Evolutionary conservation across 1,140 invertebrate species (phyloP).

Genomic region (Cydia fagiglandana): DNA sequence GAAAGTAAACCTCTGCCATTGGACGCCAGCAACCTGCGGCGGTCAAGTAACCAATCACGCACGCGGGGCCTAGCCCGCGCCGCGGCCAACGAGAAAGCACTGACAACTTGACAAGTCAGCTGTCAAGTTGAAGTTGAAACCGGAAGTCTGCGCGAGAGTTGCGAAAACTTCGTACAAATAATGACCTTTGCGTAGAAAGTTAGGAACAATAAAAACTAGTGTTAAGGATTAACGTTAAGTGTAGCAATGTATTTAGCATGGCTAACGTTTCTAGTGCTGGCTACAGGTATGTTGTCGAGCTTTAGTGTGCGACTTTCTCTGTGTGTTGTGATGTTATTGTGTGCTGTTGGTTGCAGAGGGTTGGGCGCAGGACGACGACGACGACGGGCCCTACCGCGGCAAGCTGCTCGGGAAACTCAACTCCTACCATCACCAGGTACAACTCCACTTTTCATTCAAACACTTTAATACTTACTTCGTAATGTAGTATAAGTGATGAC

Average conservation of each 20-base stretch:
- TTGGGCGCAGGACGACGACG: slow-evolving; percentile 76
- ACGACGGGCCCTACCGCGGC: slow-evolving; percentile 86
- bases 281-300: slow-evolving; percentile 47
- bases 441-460: neutral
- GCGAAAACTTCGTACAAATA: slow-evolving; percentile 41
- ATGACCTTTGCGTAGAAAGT: slow-evolving; percentile 38
- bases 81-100: slow-evolving; percentile 27
- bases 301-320: slow-evolving; percentile 47
- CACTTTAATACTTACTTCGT: neutral
- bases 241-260: slow-evolving; percentile 42
- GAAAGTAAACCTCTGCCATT: slow-evolving; percentile 19
- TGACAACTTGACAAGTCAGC: slow-evolving; percentile 36
- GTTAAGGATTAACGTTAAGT: slow-evolving; percentile 33
- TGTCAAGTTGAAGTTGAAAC: slow-evolving; percentile 40
- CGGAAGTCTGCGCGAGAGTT: slow-evolving; percentile 42
- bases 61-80: slow-evolving; percentile 33
- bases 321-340: slow-evolving; percentile 32
- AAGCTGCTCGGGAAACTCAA: slow-evolving; percentile 92
- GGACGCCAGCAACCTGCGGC: neutral
- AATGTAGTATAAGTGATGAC: neutral
- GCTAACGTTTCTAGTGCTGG: slow-evolving; percentile 40
- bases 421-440: slow-evolving; percentile 90
- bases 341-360: slow-evolving; percentile 54
- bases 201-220: slow-evolving; percentile 38
- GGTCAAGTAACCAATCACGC: slow-evolving; percentile 38